Evolutionary conservation across 2,113 vertebrate species (phyloP).

Genomic region (Chiloscyllium plagiosum): DNA sequence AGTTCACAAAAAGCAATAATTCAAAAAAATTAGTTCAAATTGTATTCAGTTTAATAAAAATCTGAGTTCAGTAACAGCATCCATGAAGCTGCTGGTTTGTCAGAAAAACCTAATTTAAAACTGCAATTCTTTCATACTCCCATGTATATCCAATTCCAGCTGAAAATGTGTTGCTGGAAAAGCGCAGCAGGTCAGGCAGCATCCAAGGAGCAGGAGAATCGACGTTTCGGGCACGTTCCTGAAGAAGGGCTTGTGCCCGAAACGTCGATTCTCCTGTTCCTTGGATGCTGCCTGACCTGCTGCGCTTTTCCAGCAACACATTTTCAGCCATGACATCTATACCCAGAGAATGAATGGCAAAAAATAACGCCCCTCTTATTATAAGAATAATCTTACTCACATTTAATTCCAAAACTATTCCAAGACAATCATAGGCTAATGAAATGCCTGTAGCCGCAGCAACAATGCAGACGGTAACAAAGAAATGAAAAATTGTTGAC

Average conservation of each 20-base stretch:
- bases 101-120: neutral
- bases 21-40: neutral
- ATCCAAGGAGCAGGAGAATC: too few relatives aligned
- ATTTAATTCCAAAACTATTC: slow-evolving; percentile 82
- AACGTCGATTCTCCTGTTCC: too few relatives aligned
- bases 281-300: too few relatives aligned
- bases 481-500: slow-evolving; percentile 61
- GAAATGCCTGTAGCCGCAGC: slow-evolving; percentile 65
- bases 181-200: too few relatives aligned
- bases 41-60: neutral
- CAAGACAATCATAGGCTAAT: slow-evolving; percentile 76
- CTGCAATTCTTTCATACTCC: neutral
- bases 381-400: slow-evolving; percentile 61
- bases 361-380: neutral
- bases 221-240: too few relatives aligned
- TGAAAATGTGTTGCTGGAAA: too few relatives aligned
- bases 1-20: neutral
- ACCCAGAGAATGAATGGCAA: neutral
- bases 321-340: neutral
- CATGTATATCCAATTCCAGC: neutral
- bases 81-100: neutral
- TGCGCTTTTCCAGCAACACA: too few relatives aligned
- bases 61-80: neutral
- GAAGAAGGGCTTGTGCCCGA: too few relatives aligned
- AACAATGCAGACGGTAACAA: slow-evolving; percentile 68